phyloP scores from a whole-genome alignment of 1,140 invertebrate species.

The Trachymyrmex cornetzi region DNA sequence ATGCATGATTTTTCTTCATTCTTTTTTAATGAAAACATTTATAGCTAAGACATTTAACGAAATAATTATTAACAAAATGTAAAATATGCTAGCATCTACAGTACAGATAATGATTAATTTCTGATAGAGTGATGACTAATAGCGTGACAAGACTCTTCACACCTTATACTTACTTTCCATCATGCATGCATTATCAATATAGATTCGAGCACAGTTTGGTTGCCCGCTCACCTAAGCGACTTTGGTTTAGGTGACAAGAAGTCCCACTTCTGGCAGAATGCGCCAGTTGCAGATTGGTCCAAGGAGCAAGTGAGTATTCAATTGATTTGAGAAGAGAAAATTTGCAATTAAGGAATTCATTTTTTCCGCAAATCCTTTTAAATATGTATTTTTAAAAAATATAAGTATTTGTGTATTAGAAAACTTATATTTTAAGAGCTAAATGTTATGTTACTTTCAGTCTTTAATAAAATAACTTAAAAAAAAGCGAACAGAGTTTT shows the following conservation, averaged over 20 bases:
- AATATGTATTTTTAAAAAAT: slow-evolving; percentile 3
- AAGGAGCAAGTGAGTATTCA: slow-evolving; percentile 91
- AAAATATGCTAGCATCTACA: slow-evolving; percentile 7
- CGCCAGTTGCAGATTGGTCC: slow-evolving; percentile 93
- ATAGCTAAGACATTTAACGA: not conserved
- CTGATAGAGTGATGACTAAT: slow-evolving; percentile 47
- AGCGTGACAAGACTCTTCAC: slow-evolving; percentile 24
- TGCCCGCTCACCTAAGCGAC: slow-evolving; percentile 85
- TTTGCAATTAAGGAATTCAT: not conserved
- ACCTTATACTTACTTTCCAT: slow-evolving; percentile 50
- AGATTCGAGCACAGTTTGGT: slow-evolving; percentile 87
- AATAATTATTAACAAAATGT: slow-evolving; percentile 24
- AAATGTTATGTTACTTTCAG: slow-evolving; percentile 8
- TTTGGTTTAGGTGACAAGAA: slow-evolving; percentile 88
- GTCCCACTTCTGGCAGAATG: slow-evolving; percentile 90
- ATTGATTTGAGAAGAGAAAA: slow-evolving; percentile 43
- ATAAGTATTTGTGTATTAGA: not conserved
- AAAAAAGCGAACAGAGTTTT: not conserved
- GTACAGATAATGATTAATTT: slow-evolving; percentile 6
- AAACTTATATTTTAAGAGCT: not conserved
- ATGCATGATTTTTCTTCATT: not conserved
- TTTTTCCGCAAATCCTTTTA: not conserved
- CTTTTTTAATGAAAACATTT: not conserved
- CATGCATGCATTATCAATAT: slow-evolving; percentile 67
- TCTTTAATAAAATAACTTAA: not conserved